Evolutionary conservation across 2,113 vertebrate species (phyloP).

Genomic region (Ondatra zibethicus): DNA sequence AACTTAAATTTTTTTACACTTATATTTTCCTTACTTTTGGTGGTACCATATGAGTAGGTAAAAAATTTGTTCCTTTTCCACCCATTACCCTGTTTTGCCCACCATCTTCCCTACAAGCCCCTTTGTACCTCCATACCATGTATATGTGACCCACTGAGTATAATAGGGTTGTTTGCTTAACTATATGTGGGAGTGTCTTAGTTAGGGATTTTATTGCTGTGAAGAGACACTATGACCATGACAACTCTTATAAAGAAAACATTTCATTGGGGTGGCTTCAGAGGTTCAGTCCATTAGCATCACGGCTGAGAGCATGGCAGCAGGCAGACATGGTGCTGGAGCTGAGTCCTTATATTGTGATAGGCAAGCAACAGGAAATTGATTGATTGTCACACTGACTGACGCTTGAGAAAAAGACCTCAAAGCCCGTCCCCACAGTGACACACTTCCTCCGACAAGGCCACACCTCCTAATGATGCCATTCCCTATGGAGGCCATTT

Average conservation of each 20-base stretch:
- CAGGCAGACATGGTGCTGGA: no score
- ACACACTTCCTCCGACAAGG: no score
- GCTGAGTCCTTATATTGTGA: no score
- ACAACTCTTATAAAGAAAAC: background rate
- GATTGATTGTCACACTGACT: no score
- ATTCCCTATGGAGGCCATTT: no score
- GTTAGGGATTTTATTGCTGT: background rate
- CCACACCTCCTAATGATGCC: no score
- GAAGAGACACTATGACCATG: background rate
- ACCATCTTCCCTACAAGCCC: background rate
- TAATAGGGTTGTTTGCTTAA: background rate
- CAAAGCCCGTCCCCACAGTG: no score
- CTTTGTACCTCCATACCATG: background rate
- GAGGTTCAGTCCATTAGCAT: no score
- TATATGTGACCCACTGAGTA: background rate
- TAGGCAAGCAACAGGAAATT: no score
- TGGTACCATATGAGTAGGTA: background rate
- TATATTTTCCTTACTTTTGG: background rate
- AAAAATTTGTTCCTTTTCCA: background rate
- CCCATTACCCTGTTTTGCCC: background rate
- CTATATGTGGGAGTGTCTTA: no score
- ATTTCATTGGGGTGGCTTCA: background rate
- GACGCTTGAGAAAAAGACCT: no score
- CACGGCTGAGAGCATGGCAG: no score
- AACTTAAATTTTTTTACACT: background rate